Conservation (phyloP, 2,113 vertebrate genomes). For the Hydrolagus affinis region DNA sequence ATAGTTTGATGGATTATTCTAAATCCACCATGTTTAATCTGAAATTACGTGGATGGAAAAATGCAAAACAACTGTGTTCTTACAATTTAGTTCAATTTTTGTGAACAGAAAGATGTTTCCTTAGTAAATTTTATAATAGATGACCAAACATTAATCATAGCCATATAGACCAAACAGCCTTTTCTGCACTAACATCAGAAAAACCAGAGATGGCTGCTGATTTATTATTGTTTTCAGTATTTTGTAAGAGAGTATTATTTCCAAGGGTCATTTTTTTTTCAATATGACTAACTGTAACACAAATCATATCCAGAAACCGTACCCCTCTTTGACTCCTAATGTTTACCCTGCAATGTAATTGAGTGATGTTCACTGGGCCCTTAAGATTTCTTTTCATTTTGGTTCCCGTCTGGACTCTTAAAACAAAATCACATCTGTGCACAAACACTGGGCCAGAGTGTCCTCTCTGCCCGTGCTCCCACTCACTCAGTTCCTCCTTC, state of each 20-base stretch:
- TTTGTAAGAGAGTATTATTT: neutral
- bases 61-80: no score
- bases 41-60: no score
- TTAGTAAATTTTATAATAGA: neutral
- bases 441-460: no score
- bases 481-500: no score
- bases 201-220: neutral
- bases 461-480: no score
- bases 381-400: neutral
- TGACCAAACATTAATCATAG: neutral
- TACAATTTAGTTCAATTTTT: no score
- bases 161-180: neutral
- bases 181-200: neutral
- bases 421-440: neutral
- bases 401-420: neutral
- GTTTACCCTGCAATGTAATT: neutral
- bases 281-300: neutral
- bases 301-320: neutral
- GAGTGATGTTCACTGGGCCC: conserved; percentile 17
- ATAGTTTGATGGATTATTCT: neutral
- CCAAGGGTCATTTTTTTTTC: neutral
- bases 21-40: neutral
- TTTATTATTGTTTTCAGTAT: neutral
- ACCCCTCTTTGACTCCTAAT: neutral
- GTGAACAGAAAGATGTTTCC: neutral